These are phyloP conservation scores for Hydrozoanthus tunicans DNA, from an alignment of 64 coral and sea anemone species.

Conservation along the genomic window DNA sequence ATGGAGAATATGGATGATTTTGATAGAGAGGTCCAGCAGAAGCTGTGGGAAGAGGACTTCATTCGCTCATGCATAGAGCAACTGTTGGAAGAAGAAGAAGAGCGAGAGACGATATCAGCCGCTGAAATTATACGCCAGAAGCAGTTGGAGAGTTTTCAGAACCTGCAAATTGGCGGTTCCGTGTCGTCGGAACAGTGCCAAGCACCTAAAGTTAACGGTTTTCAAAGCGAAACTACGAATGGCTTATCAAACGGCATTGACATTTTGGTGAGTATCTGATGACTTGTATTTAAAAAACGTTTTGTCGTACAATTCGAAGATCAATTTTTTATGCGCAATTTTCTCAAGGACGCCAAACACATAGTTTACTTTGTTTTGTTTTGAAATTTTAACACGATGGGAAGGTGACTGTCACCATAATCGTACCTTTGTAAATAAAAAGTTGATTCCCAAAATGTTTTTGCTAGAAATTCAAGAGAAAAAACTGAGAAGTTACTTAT, in stretches of 20 bases:
- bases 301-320: constrained; percentile 37
- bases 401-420: neutral
- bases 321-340: constrained; percentile 52
- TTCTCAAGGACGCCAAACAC: constrained; percentile 26
- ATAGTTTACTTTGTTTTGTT: constrained; percentile 19
- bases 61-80: constrained; percentile 95
- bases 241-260: constrained; percentile 48
- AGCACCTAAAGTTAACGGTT: constrained; percentile 60
- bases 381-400: neutral
- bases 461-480: neutral
- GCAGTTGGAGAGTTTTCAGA: constrained; percentile 74
- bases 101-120: constrained; percentile 87
- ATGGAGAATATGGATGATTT: constrained; percentile 87
- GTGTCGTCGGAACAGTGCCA: constrained; percentile 39
- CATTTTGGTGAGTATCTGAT: constrained; percentile 48
- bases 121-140: constrained; percentile 75
- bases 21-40: constrained; percentile 74
- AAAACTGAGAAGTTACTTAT: neutral
- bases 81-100: constrained; percentile 91
- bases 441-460: neutral
- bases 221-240: constrained; percentile 46
- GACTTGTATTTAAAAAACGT: neutral
- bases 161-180: constrained; percentile 65
- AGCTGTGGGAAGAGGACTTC: constrained; percentile 90
- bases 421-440: neutral